Evolutionary conservation across 2,888 invertebrate genomes (phyloP).

Genomic region (Merodon equestris): DNA sequence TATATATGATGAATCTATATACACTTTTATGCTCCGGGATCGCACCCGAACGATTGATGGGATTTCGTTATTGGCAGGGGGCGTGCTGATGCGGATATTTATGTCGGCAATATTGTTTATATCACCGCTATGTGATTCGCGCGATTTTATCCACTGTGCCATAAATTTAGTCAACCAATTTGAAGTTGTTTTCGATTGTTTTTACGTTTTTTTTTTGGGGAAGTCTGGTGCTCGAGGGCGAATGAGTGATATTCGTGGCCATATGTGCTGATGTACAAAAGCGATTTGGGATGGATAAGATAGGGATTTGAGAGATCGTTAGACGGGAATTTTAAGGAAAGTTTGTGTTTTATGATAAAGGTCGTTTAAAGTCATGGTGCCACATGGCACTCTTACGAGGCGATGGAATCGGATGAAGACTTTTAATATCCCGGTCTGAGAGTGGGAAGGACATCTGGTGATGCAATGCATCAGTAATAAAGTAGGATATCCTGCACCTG

Average conservation of each 20-base stretch:
- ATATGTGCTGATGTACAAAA: conserved; percentile 6
- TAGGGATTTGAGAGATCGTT: too few relatives aligned
- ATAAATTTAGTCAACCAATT: conserved; percentile 63
- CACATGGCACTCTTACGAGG: too few relatives aligned
- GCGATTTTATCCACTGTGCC: conserved; percentile 53
- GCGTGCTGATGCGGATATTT: conserved; percentile 35
- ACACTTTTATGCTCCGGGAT: conserved; percentile 1
- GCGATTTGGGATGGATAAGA: conserved; percentile 22
- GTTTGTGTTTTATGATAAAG: too few relatives aligned
- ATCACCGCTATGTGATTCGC: conserved; percentile 56
- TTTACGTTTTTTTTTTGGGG: not conserved
- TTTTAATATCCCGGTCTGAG: too few relatives aligned
- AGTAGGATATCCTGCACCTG: too few relatives aligned
- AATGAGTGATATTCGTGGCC: conserved; percentile 34
- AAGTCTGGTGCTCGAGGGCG: conserved; percentile 25
- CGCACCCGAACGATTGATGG: conserved; percentile 46
- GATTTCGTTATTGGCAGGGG: conserved; percentile 39
- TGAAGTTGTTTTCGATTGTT: conserved; percentile 12
- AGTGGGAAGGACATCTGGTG: too few relatives aligned
- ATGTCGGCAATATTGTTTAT: conserved; percentile 65
- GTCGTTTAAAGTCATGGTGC: too few relatives aligned
- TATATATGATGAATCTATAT: conserved; percentile 44
- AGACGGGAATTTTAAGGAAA: too few relatives aligned
- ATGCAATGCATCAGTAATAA: too few relatives aligned
- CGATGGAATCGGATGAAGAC: too few relatives aligned